Percentiles rank a stretch among this genome's conserved stretches.
phyloP scores from a whole-genome alignment of 2,888 invertebrate genomes.

The Melangyna quadrimaculata region DNA sequence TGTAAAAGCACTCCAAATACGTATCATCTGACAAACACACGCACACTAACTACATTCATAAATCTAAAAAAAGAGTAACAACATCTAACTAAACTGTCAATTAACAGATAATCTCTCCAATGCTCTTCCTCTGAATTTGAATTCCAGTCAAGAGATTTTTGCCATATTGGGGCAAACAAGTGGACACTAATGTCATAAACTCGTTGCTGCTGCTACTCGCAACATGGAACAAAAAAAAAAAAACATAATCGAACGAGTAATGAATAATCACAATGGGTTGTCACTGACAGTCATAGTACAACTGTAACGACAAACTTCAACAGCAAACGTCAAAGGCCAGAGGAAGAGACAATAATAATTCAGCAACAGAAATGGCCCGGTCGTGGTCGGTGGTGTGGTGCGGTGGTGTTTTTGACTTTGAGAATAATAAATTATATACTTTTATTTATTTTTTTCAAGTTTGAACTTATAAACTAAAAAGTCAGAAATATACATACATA shows the following conservation, averaged over 20 bases:
- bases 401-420: slow-evolving; percentile 12
- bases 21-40: slow-evolving; percentile 18
- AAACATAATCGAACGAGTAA: background rate
- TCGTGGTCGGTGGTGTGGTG: background rate
- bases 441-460: no score
- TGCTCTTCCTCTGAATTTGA: slow-evolving; percentile 71
- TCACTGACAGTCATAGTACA: slow-evolving; percentile 47
- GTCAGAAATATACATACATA: background rate
- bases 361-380: background rate
- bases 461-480: slow-evolving; percentile 1
- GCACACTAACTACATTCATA: background rate
- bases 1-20: slow-evolving; percentile 57
- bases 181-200: slow-evolving; percentile 54
- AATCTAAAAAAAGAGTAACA: slow-evolving; percentile 19
- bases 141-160: slow-evolving; percentile 71
- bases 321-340: slow-evolving; percentile 45
- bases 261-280: slow-evolving; percentile 66
- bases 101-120: slow-evolving; percentile 62
- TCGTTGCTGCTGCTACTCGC: slow-evolving; percentile 8
- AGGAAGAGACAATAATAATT: slow-evolving; percentile 50
- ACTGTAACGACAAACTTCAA: slow-evolving; percentile 43
- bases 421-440: slow-evolving; percentile 20
- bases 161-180: slow-evolving; percentile 61
- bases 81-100: slow-evolving; percentile 66
- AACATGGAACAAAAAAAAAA: background rate